phyloP scores from a whole-genome alignment of 1,140 invertebrate species.

The Lepidurus apus region DNA sequence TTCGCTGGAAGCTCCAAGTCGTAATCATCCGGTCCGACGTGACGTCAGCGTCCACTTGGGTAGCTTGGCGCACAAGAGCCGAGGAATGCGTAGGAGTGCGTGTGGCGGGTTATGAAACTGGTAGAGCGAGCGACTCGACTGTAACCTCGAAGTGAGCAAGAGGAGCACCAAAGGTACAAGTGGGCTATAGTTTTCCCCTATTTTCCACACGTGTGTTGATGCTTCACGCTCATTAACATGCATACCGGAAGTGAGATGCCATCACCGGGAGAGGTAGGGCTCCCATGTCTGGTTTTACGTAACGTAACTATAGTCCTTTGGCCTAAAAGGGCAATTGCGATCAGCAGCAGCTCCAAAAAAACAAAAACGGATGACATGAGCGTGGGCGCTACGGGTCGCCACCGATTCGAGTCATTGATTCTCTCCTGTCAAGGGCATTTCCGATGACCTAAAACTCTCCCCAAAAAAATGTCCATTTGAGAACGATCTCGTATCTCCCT shows the following conservation, averaged over 20 bases:
- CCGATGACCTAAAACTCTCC: constrained; percentile 1
- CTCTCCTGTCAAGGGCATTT: background rate
- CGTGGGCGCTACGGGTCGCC: constrained; percentile 7
- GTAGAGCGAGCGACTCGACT: background rate
- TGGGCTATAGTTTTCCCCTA: background rate
- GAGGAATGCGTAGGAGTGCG: constrained; percentile 8
- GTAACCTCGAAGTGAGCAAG: background rate
- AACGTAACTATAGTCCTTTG: background rate
- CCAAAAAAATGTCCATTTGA: background rate
- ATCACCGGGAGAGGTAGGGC: constrained; percentile 3
- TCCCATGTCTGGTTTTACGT: background rate
- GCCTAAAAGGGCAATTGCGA: background rate
- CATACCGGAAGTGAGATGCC: constrained; percentile 13
- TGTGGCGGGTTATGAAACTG: background rate
- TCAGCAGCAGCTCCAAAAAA: background rate
- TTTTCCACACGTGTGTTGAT: background rate
- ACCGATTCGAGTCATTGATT: constrained; percentile 21
- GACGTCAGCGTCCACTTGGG: background rate
- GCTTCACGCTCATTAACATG: constrained; percentile 9
- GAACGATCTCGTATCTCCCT: background rate
- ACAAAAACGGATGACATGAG: background rate
- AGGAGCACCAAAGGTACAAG: background rate
- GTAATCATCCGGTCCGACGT: background rate
- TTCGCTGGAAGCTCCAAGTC: background rate
- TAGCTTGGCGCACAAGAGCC: background rate